phyloP scores from a whole-genome alignment of 2,797 vertebrate genomes.

The Anguilla megastoma region DNA sequence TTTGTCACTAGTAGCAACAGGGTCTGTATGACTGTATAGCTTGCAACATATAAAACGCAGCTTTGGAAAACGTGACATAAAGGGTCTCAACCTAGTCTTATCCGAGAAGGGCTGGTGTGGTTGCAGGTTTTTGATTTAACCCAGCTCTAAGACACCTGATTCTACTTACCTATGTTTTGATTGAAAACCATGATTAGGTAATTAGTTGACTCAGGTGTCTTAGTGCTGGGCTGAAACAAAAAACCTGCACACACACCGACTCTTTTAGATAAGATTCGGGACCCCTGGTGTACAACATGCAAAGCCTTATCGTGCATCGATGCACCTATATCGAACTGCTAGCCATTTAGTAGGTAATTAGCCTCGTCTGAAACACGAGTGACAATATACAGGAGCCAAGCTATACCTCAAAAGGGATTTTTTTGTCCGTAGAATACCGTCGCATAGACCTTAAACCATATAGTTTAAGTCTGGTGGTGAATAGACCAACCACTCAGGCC shows the following conservation, averaged over 20 bases:
- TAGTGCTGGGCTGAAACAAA: no score
- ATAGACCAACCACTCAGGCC: background rate
- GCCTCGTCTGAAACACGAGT: background rate
- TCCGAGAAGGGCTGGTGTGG: no score
- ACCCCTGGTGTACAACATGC: background rate
- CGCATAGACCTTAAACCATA: background rate
- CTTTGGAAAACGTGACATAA: slow-evolving; percentile 16
- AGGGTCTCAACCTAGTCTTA: no score
- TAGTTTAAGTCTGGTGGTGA: background rate
- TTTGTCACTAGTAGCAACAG: slow-evolving; percentile 53
- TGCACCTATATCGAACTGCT: background rate
- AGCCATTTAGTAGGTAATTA: background rate
- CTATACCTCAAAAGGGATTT: background rate
- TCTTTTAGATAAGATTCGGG: no score
- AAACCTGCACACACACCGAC: no score
- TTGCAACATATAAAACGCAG: background rate
- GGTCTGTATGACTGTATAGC: slow-evolving; percentile 30
- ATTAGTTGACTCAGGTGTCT: no score
- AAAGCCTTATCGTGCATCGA: background rate
- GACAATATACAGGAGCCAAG: background rate
- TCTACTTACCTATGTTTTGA: no score
- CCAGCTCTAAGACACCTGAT: no score
- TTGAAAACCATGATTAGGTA: no score
- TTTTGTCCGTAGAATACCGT: background rate
- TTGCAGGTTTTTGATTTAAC: no score